Evolutionary conservation across 2,888 invertebrate species (phyloP).

Genomic region (Ypsolopha sequella): DNA sequence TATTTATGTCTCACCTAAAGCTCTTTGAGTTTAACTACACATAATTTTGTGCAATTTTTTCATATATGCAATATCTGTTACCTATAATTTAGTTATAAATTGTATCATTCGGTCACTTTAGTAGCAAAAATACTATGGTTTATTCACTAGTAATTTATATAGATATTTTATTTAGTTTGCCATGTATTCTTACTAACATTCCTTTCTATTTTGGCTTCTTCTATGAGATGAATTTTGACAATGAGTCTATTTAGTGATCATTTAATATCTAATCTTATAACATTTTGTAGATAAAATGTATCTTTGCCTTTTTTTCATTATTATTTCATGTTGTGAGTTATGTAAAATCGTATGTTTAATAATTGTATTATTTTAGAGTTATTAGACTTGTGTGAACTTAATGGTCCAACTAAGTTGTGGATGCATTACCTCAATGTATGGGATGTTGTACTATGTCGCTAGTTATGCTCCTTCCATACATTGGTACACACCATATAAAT

Average conservation of each 20-base stretch:
- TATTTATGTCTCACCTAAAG: background rate
- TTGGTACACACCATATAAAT: constrained; percentile 28
- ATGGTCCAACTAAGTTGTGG: background rate
- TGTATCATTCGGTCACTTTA: too few relatives aligned
- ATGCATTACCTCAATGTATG: constrained; percentile 32
- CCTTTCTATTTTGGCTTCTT: background rate
- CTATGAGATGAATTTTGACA: too few relatives aligned
- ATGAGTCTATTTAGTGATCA: too few relatives aligned
- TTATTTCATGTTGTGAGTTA: background rate
- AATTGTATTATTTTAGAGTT: background rate
- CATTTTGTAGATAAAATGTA: too few relatives aligned
- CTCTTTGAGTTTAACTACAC: too few relatives aligned
- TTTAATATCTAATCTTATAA: too few relatives aligned
- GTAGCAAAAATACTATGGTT: too few relatives aligned
- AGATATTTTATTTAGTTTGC: too few relatives aligned
- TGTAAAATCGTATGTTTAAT: background rate
- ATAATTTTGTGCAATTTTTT: constrained; percentile 7
- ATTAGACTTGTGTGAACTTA: background rate
- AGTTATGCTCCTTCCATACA: constrained; percentile 29
- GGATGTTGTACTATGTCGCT: constrained; percentile 20
- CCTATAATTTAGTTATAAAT: too few relatives aligned
- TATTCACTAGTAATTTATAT: too few relatives aligned
- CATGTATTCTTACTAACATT: background rate
- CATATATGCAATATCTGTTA: too few relatives aligned
- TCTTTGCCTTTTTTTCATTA: too few relatives aligned